Evolutionary conservation across 2,113 vertebrate genomes (phyloP), one percentile per base, ranked within the genome.

Genomic region (Oncorhynchus clarkii): DNA sequence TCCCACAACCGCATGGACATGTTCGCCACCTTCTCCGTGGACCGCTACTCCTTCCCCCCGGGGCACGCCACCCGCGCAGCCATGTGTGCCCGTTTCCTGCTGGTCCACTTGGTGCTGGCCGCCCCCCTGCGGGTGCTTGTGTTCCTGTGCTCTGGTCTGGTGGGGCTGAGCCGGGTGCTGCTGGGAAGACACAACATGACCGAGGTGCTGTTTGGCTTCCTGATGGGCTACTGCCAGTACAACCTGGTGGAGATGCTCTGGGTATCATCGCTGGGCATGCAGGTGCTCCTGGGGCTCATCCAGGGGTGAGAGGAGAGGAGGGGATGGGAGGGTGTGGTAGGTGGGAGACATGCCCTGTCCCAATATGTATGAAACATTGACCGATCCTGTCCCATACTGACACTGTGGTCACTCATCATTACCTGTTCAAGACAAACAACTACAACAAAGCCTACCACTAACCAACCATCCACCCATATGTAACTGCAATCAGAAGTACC

Each of bases 1-100:
- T 85, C 94, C 0, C 95, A 98, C 84, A 99, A 99, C 89, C 96
- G 95, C 62, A 98, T 97, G 97, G 98, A 99, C 92, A 99, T 99
- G 97, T 99, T 99, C 7, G 91, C 95, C 90, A 97, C 97, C 11
- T 90, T 97, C 76, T 99, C 98, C 0, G 97, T 99, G 90, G 98
- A 99, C 93, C 93, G 95, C 84, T 99, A 97, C 82, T 99, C 98
- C 76, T 99, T 99, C 78, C 98, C 98, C 0, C 99, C 97, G 0
- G 98, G 97, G 87, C 98, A 99, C 0, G 94, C 98, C 84, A 99
- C 97, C 13, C 93, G 98, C 5, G 96, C 97, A 0, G 95, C 97
- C 27, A 92, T 99, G 91, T 96, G 97, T 11, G 95, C 94, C 1
- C 93, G 96, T 12, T 99, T 99, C 49, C 68, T 99, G 39, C 89